Base-by-base conservation (phyloP, 2,888 invertebrate species). In the Amaurobius ferox region DNA sequence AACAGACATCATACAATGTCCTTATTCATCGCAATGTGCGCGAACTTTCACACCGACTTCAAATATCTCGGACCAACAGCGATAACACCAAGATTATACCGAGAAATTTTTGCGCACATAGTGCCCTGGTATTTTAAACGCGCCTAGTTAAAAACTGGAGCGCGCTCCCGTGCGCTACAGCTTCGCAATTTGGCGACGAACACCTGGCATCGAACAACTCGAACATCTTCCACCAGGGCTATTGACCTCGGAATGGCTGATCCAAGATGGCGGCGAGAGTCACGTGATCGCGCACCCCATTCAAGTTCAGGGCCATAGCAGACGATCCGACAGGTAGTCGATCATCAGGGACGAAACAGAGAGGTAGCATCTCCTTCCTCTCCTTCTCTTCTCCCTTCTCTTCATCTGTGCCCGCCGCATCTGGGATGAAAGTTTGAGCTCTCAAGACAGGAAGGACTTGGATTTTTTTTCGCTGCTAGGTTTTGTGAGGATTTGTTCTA, bases 301-400 rank as follows among this genome's bases (percentile, higher is more conserved):
- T 85, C 85, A 85, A 85, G 85, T 85, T 85, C 85, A 85, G 64
- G 85, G 85, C 67, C 85, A 70, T n/a, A 66, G 13, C 35, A 39
- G 66, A 61, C 13, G 55, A 35, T 30, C 30, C 76, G 35, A 64
- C 81, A 83, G 76, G 81, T 71, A 83, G 81, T 71, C 44, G n/a
- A 44, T 70, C 70, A 61, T 19, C 19, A 62, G 55, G 16, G 32
- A 61, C 81, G 64, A 76, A 83, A 81, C 70, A 23, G 35, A 64
- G 19, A 40, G 23, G 32, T 11, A 74, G 68, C 74, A 68, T 83
- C 81, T 62, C 44, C 77, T 73, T 73, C 67, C 73, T 73, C 72
- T 73, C 23, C 55, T 39, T 40, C 32, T 35, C 39, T 61, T 40
- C n/a, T 26, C 23, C 44, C 39, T 39, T 30, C 30, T 55, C 55